phyloP scores from a whole-genome alignment of 1,140 invertebrate genomes.

The Plutomurus gul region DNA sequence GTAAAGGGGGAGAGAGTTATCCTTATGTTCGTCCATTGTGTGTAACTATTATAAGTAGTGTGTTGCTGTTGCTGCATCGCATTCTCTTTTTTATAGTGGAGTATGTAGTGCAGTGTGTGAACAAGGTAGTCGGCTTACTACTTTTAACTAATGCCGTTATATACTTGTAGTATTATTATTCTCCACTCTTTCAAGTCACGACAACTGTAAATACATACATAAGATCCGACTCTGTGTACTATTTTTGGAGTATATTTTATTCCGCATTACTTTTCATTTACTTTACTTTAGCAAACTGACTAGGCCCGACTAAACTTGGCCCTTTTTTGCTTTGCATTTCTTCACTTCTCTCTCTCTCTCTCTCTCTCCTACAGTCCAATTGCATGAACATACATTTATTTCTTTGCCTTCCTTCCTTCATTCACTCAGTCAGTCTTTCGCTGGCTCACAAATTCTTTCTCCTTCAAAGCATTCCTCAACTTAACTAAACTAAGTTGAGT shows the following conservation, averaged over 20 bases:
- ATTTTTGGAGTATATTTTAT: slow-evolving; percentile 28
- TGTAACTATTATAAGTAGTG: not conserved
- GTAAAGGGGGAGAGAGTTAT: not conserved
- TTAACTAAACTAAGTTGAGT: slow-evolving; percentile 19
- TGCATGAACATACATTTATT: slow-evolving; percentile 18
- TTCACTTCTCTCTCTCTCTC: not conserved
- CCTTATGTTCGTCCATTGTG: slow-evolving; percentile 16
- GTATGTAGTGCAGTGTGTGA: too few species aligned
- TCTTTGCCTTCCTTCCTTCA: not conserved
- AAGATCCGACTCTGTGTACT: too few species aligned
- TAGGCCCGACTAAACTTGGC: not conserved
- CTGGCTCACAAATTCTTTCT: slow-evolving; percentile 21
- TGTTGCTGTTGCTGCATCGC: not conserved
- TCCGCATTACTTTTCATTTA: slow-evolving; percentile 29
- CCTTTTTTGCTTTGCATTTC: slow-evolving; percentile 7
- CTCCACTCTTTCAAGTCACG: too few species aligned
- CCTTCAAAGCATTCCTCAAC: slow-evolving; percentile 25
- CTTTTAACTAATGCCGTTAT: too few species aligned
- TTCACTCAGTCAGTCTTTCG: not conserved
- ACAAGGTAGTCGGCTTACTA: too few species aligned
- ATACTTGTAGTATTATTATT: too few species aligned
- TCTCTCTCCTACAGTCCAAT: not conserved
- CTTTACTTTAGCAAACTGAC: not conserved
- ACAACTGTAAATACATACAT: too few species aligned
- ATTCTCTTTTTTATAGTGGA: not conserved